These are phyloP conservation scores for Aeoliscus strigatus DNA, from an alignment of 2,797 vertebrate species.

Conservation along the genomic window DNA sequence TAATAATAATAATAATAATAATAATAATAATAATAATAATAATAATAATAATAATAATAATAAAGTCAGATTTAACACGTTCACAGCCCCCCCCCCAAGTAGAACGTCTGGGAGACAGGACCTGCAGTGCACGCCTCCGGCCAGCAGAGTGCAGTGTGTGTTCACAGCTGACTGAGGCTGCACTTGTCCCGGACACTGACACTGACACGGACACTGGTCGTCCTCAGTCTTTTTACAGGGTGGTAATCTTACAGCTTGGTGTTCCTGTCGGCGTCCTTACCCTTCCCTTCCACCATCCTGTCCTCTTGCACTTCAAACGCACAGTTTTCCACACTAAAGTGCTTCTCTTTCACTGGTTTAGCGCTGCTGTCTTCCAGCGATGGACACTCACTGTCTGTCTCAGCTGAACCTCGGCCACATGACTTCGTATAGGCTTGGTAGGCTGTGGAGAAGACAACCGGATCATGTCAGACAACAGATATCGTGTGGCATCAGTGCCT, in stretches of 20 bases:
- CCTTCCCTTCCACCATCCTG: slow-evolving; percentile 20
- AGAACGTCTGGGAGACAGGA: no score
- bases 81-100: no score
- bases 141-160: slow-evolving; percentile 40
- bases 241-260: slow-evolving; percentile 53
- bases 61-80: no score
- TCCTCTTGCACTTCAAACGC: slow-evolving; percentile 49
- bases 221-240: background rate
- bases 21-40: no score
- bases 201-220: no score
- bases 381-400: slow-evolving; percentile 26
- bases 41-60: no score
- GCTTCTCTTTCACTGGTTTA: slow-evolving; percentile 30
- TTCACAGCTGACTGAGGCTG: background rate
- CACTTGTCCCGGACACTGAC: background rate
- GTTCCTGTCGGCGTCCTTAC: slow-evolving; percentile 13
- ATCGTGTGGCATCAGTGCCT: no score
- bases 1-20: no score
- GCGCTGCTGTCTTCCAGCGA: background rate
- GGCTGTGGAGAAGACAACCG: slow-evolving; percentile 31
- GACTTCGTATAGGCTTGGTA: slow-evolving; percentile 46
- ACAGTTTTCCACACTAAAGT: slow-evolving; percentile 43
- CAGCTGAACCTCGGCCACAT: fast-evolving
- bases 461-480: no score
- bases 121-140: slow-evolving; percentile 14